Evolutionary conservation across 1,140 invertebrate species (phyloP), one percentile per base, ranked within the genome.

Genomic region (Heliconius eleuchia): DNA sequence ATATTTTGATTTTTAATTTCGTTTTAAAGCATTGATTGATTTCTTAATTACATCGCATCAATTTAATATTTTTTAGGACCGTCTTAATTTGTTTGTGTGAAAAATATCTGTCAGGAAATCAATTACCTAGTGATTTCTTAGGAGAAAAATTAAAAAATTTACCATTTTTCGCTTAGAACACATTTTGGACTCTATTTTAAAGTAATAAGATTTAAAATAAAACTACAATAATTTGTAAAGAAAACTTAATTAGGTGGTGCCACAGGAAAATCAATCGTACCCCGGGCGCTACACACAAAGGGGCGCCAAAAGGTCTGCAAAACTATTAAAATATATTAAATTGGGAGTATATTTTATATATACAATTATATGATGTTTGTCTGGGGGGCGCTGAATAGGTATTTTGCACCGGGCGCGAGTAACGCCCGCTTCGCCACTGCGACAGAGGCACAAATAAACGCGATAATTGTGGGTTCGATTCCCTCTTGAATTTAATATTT

Each of bases 91-190:
- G 18, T 78, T 73, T 78, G 55, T 66, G 4, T 70, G 39, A 73
- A 74, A 78, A 74, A 50, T 78, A 78, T 74, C 77, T 57, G 77
- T 27, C 39, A 11, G n/a, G 52, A 73, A 50, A 71, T 78, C 77
- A 78, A 70, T 78, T 78, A 78, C 57, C 7, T 30, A 66, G 60
- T 66, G 55, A 39, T 27, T 74, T 74, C 19, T 78, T 74, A 74
- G 60, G 66, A 78, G 71, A 55, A 46, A 74, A 78, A 78, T 74
- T 74, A 78, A 72, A 52, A 78, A 78, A 78, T 60, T 73, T 42
- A 60, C 18, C 7, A 50, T 30, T 42, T 9, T 16, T 55, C 18
- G 19, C 1, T n/a, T 27, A 57, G n/a, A 37, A 66, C 4, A 39
- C 11, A 16, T 71, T 72, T 55, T 55, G 13, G 57, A 73, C 76